Conservation (phyloP, 2,113 vertebrate genomes). For the Mus spicilegus region DNA sequence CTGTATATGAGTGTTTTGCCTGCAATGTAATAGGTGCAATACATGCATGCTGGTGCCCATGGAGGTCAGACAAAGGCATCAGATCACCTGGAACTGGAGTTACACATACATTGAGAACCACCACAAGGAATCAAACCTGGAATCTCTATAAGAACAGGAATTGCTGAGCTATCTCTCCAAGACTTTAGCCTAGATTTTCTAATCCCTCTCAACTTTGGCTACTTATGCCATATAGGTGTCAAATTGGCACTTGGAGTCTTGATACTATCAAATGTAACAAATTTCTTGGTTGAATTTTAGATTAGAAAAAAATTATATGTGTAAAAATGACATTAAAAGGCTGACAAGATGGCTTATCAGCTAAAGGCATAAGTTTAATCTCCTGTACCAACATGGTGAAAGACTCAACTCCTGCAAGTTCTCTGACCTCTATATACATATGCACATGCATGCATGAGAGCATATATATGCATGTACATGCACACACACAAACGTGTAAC, state of each 20-base stretch:
- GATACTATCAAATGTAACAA: slow-evolving; percentile 36
- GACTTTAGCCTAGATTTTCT: slow-evolving; percentile 24
- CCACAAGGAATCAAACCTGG: background rate
- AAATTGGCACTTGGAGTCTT: background rate
- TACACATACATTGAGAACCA: background rate
- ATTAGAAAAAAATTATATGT: slow-evolving; percentile 58
- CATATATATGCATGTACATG: background rate
- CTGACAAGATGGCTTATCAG: background rate
- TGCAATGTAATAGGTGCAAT: background rate
- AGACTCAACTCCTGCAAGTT: background rate
- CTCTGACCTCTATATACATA: background rate
- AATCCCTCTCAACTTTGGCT: background rate
- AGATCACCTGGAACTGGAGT: background rate
- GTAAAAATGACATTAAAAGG: background rate
- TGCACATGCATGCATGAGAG: background rate
- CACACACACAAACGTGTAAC: background rate
- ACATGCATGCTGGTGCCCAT: background rate
- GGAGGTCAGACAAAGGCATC: background rate
- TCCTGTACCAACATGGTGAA: background rate
- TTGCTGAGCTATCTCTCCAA: background rate
- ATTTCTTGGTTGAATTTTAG: background rate
- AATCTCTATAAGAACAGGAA: background rate
- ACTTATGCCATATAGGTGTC: background rate
- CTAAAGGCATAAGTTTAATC: background rate
- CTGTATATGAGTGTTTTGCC: background rate